phyloP scores from a whole-genome alignment of 1,140 invertebrate genomes.

The Harpegnathos saltator region DNA sequence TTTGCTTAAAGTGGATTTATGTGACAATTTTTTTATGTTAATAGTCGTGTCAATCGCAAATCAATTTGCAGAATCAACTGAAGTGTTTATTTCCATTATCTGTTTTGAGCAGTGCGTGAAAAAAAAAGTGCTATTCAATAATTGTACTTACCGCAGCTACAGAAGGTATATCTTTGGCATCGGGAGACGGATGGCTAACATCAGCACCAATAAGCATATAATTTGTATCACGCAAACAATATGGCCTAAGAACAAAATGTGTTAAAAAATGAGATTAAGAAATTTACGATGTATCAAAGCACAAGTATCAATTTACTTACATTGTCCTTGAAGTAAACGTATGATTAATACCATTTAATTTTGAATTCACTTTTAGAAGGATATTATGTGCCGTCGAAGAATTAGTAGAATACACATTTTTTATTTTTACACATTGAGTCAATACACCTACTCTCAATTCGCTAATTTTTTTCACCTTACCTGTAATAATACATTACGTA shows the following conservation, averaged over 20 bases:
- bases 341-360: slow-evolving; percentile 94
- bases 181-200: slow-evolving; percentile 94
- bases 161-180: slow-evolving; percentile 89
- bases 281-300: neutral
- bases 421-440: slow-evolving; percentile 92
- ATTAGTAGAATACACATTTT: slow-evolving; percentile 86
- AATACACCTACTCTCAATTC: slow-evolving; percentile 91
- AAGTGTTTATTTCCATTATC: too few relatives aligned
- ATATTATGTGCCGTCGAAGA: slow-evolving; percentile 89
- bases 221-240: slow-evolving; percentile 79
- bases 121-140: slow-evolving; percentile 14
- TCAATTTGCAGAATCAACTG: too few relatives aligned
- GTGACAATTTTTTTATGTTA: too few relatives aligned
- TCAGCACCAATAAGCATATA: slow-evolving; percentile 94
- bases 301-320: slow-evolving; percentile 55
- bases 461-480: slow-evolving; percentile 90
- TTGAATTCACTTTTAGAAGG: slow-evolving; percentile 94
- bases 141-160: slow-evolving; percentile 90
- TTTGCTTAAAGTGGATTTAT: too few relatives aligned
- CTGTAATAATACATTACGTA: slow-evolving; percentile 63
- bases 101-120: neutral
- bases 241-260: slow-evolving; percentile 66
- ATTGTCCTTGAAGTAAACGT: slow-evolving; percentile 80
- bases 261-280: neutral
- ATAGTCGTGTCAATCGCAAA: too few relatives aligned